Evolutionary conservation across 2,113 vertebrate genomes (phyloP).

Genomic region (Upupa epops): DNA sequence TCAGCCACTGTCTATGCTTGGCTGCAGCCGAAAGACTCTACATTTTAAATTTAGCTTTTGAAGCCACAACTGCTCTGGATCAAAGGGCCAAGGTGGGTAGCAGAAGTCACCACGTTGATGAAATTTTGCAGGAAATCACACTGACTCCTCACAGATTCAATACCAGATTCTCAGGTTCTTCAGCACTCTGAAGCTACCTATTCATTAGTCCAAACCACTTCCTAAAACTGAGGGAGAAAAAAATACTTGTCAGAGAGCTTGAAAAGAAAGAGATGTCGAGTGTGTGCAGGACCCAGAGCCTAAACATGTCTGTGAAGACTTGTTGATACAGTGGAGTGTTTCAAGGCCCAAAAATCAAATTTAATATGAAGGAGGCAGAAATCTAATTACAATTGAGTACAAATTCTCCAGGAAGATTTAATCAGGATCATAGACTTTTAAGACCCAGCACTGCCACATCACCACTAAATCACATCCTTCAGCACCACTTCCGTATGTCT

Average conservation of each 20-base stretch:
- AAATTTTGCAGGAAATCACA: not conserved
- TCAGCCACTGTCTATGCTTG: not conserved
- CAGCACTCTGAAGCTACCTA: not conserved
- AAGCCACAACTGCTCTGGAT: not conserved
- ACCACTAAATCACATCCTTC: too few species aligned
- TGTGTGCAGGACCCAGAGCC: not conserved
- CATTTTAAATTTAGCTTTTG: not conserved
- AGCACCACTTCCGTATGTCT: too few species aligned
- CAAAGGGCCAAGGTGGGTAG: not conserved
- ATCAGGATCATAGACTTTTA: too few species aligned
- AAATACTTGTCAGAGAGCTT: not conserved
- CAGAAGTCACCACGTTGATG: not conserved
- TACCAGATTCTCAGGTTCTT: not conserved
- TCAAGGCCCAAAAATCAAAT: not conserved
- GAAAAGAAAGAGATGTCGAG: not conserved
- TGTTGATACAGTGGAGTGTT: not conserved
- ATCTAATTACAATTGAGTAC: too few species aligned
- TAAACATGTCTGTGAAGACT: not conserved
- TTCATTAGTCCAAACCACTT: constrained; percentile 25
- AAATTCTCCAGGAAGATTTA: too few species aligned
- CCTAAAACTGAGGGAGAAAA: not conserved
- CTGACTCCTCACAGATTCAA: not conserved
- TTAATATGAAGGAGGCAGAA: not conserved
- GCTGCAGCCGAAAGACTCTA: not conserved
- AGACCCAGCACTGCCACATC: too few species aligned